Evolutionary conservation across 2,888 invertebrate genomes (phyloP).

Genomic region (Lepidochrysops patricia): DNA sequence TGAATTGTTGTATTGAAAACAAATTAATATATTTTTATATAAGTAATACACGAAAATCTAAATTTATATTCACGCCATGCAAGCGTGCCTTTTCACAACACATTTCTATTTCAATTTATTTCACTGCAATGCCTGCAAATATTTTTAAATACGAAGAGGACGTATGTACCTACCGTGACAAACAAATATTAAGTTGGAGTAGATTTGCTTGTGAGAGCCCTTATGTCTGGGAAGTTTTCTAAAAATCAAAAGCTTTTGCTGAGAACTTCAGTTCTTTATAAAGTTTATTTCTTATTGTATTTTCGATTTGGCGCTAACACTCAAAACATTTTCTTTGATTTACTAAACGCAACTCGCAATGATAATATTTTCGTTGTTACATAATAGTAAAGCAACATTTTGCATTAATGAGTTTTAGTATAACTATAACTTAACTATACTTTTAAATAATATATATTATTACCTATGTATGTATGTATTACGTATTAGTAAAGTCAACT

Average conservation of each 20-base stretch:
- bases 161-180: constrained; percentile 3
- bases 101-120: not conserved
- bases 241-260: constrained; percentile 5
- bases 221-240: constrained; percentile 5
- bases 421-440: too few species aligned
- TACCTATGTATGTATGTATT: too few species aligned
- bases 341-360: too few species aligned
- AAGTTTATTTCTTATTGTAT: not conserved
- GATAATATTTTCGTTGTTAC: too few species aligned
- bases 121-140: not conserved
- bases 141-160: not conserved
- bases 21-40: too few species aligned
- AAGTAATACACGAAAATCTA: too few species aligned
- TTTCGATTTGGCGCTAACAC: not conserved
- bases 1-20: too few species aligned
- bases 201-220: not conserved
- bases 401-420: too few species aligned
- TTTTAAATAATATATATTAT: too few species aligned
- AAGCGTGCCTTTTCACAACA: not conserved
- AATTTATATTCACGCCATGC: too few species aligned
- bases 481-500: too few species aligned
- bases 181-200: constrained; percentile 7
- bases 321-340: not conserved
- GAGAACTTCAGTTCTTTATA: not conserved
- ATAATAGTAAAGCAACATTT: too few species aligned